Base-by-base conservation (phyloP, 2,113 vertebrate species). In the Oncorhynchus clarkii region DNA sequence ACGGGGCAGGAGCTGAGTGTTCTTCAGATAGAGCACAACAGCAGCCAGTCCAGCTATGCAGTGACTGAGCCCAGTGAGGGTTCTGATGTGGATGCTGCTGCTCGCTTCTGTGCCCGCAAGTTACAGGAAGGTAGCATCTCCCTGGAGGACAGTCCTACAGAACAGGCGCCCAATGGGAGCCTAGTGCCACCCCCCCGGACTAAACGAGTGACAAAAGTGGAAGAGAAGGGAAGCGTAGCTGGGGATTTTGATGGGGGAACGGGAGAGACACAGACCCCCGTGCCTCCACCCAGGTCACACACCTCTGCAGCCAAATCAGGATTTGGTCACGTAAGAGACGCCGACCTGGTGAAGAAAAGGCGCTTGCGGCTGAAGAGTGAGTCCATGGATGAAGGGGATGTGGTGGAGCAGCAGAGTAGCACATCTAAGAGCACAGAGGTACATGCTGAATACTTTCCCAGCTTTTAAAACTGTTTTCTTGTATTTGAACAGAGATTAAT, bases 1-100 rank as follows among this genome's bases (percentile, higher is more conserved):
- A 96, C 94, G 0, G 93, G 94, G 31, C 95, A 95, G 89, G 94
- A 97, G 86, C 92, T 97, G 79, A 94, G 95, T 18, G 93, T 97
- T 48, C 91, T 96, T 65, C 95, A 95, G 85, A 92, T 96, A 20
- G 94, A 95, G 77, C 91, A 88, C 70, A 92, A 94, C 74, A 93
- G 90, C 84, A 92, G 92, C 77, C 83, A 93, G 27, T 92, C 93
- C 89, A 95, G 92, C 13, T 96, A 97, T 14, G 90, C 93, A 1
- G 86, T 94, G 20, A 86, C 82, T 0, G 78, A 86, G 14, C 85
- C 88, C 16, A 81, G 82, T 1, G 67, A 70, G 16, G 31, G 18
- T 13, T 2, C 80, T 1, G 70, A 90, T 2, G 83, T 83, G 0
- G 86, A 89, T 0, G 88, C 90, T 0, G 92, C 91, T 0, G 89